phyloP scores from a whole-genome alignment of 1,140 invertebrate species.

The Bombus huntii region DNA sequence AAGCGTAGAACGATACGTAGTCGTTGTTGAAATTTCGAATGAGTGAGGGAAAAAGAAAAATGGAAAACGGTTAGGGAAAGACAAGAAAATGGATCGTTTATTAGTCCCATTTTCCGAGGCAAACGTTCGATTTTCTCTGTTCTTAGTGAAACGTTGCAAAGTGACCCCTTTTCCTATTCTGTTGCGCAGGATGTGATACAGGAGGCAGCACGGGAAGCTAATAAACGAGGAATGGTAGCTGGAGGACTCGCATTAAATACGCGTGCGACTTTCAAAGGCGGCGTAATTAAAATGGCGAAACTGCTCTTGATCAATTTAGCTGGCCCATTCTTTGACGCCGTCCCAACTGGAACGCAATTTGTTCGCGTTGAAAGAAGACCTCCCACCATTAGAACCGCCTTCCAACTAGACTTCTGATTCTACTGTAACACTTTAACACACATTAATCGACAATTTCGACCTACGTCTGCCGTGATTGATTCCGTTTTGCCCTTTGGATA shows the following conservation, averaged over 20 bases:
- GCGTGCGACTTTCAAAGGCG: constrained; percentile 26
- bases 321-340: constrained; percentile 15
- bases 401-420: background rate
- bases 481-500: background rate
- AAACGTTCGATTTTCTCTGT: constrained; percentile 18
- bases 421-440: background rate
- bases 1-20: background rate
- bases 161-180: background rate
- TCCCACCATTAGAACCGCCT: background rate
- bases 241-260: constrained; percentile 17
- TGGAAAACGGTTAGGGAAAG: background rate
- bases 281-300: constrained; percentile 42
- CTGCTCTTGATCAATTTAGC: constrained; percentile 43
- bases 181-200: too few relatives aligned
- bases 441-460: too few relatives aligned
- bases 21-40: background rate
- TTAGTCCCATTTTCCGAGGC: background rate
- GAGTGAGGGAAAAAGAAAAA: background rate
- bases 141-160: background rate
- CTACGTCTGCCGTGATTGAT: background rate
- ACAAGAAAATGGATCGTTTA: constrained; percentile 14
- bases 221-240: constrained; percentile 11
- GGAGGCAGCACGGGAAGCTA: constrained; percentile 13
- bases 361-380: background rate
- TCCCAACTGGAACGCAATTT: constrained; percentile 7